phyloP scores from a whole-genome alignment of 2,113 vertebrate genomes.

The Scytalopus superciliaris region DNA sequence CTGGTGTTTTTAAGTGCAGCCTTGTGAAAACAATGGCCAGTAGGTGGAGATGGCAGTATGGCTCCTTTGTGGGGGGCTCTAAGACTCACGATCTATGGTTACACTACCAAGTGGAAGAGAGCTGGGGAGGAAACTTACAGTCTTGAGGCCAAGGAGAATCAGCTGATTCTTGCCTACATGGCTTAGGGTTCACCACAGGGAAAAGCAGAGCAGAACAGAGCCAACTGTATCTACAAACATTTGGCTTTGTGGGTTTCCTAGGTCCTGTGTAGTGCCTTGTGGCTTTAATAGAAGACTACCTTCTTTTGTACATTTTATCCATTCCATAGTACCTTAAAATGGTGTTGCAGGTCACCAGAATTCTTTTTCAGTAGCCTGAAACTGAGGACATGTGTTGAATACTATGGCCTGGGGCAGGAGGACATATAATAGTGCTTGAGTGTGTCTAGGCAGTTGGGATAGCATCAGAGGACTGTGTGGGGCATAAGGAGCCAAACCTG shows the following conservation, averaged over 20 bases:
- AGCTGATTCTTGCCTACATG: not conserved
- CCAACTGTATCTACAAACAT: not conserved
- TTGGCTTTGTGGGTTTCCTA: not conserved
- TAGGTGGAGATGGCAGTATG: not conserved
- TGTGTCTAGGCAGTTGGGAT: not conserved
- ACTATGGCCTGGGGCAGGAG: not conserved
- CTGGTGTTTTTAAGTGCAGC: not conserved
- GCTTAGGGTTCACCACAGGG: not conserved
- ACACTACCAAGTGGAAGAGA: not conserved
- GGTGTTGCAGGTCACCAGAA: not conserved
- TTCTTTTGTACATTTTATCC: not conserved
- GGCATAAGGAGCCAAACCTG: not conserved
- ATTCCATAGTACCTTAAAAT: not conserved
- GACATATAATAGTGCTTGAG: not conserved
- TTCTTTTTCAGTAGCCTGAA: not conserved
- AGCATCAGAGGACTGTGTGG: not conserved
- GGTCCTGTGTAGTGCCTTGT: accelerated
- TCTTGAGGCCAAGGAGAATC: not conserved
- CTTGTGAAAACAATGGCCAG: not conserved
- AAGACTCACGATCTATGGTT: not conserved
- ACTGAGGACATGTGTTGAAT: not conserved
- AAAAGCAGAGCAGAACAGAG: not conserved
- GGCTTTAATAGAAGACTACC: not conserved
- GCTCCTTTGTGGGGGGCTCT: not conserved
- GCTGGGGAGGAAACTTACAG: not conserved